phyloP scores from a whole-genome alignment of 2,888 invertebrate genomes.

The Lochmaea capreae region DNA sequence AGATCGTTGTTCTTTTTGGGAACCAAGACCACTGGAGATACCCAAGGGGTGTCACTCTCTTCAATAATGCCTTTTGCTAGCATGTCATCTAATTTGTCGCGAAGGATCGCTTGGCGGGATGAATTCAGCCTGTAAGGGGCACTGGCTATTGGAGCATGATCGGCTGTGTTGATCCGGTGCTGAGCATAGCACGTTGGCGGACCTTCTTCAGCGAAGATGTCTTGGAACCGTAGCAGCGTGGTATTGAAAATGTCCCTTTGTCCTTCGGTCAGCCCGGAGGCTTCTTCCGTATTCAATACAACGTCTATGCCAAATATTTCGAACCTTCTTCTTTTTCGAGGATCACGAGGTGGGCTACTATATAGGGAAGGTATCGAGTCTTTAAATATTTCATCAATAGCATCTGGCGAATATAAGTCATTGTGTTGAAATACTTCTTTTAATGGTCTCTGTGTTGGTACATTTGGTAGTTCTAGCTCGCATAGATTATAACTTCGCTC shows the following conservation, averaged over 20 bases:
- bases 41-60: constrained; percentile 37
- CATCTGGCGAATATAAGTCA: background rate
- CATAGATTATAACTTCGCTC: no score
- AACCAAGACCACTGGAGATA: constrained; percentile 20
- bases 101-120: constrained; percentile 11
- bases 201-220: constrained; percentile 27
- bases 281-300: background rate
- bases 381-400: no score
- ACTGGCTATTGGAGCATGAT: constrained; percentile 23
- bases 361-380: background rate
- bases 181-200: constrained; percentile 27
- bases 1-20: background rate
- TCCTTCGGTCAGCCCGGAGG: background rate
- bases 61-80: constrained; percentile 31
- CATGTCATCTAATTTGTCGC: constrained; percentile 34
- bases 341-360: background rate
- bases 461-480: no score
- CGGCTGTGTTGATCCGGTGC: constrained; percentile 32
- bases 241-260: constrained; percentile 7
- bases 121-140: constrained; percentile 29
- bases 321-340: background rate
- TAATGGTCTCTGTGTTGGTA: background rate
- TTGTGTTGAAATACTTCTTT: background rate
- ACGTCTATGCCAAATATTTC: background rate
- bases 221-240: constrained; percentile 8